Evolutionary conservation across 2,888 invertebrate species (phyloP), one percentile per base, ranked within the genome.

Genomic region (Patella caerulea): DNA sequence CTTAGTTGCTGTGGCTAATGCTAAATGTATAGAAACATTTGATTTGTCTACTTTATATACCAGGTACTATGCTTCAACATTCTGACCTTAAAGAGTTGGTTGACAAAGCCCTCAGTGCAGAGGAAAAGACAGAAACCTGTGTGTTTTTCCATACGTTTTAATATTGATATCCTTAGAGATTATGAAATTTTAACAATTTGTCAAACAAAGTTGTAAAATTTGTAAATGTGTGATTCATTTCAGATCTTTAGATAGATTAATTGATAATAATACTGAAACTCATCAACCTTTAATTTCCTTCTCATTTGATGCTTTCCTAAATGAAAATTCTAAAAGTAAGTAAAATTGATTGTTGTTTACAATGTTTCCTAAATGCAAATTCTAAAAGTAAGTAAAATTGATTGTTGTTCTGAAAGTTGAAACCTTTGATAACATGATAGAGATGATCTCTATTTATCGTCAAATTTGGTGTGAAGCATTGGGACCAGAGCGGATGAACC

Each of bases 261-360:
- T 79, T 15, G 72, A 81, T 15, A 84, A 84, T 14, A 81, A 83
- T 15, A 79, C 77, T 15, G 80, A 84, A 2, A 84, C 81, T 11
- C 89, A 88, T 76, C 87, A 88, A 73, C 85, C 89, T 14, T 83
- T 90, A 76, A 81, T 90, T 55, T 84, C 84, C 34, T 88, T 88
- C 72, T 78, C 83, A 17, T 84, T 84, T 19, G 86, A 87, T 78
- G 85, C 86, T 34, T 89, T 85, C 70, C 80, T 88, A 11, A 84
- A 85, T 29, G 85, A 87, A 69, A 84, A 81, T 70, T 80, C 84
- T 73, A 84, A 78, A 79, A 85, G 87, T 87, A 79, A 81, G 82
- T 76, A 45, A 45, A 45, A 45, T 9, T 45, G 45, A 0, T 7
- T 45, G 45, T 9, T 45, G 45, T 45, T 24, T 24, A 24, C 24